Evolutionary conservation across 2,797 vertebrate species (phyloP), one percentile per base, ranked within the genome.

Genomic region (Semaprochilodus insignis): DNA sequence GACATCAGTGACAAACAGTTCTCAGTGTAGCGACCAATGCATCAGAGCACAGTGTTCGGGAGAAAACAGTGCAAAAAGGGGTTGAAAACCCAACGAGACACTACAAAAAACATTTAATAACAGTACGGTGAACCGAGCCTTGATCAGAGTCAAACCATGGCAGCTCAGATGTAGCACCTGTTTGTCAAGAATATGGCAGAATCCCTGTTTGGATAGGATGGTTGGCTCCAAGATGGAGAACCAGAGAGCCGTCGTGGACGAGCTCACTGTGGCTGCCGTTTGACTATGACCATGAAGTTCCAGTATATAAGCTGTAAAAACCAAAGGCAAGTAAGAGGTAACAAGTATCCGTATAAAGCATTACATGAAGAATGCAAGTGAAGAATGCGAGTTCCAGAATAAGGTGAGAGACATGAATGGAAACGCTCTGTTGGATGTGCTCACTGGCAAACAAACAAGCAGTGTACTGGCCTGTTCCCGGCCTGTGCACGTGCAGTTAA

Each of bases 161-260:
- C 69, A 76, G 76, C 71, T 74, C 62, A 27, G 34, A 67, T 76
- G 74, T 85, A 88, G 85, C 87, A 88, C 87, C 85, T 81, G 69
- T 70, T 66, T 2, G 6, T 63, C 44, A 6, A 62, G 62, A 78
- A 81, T 79, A 85, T 81, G 85, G 81, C 74, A 77, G 71, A 83
- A 74, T 83, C 78, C 76, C 76, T 74, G 59, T 81, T 54, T 75
- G 54, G 72, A 79, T 44, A 63, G 34, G 52, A 76, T 0, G 52
- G 44, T 1, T 52, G 31, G 15, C 57, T 83, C 72, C 36, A 54
- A 25, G 83, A 78, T 71, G 48, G 15, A 59, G 62, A 65, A 8
- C 2, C 4, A 70, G 62, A 55, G 10, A 51, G 76, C n/a, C 21
- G 44, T 6, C 60, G 36, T 69, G 16, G n/a, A 23, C 36, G 63